phyloP scores from a whole-genome alignment of 2,113 vertebrate genomes.

The Dolichallabes microphthalmus region DNA sequence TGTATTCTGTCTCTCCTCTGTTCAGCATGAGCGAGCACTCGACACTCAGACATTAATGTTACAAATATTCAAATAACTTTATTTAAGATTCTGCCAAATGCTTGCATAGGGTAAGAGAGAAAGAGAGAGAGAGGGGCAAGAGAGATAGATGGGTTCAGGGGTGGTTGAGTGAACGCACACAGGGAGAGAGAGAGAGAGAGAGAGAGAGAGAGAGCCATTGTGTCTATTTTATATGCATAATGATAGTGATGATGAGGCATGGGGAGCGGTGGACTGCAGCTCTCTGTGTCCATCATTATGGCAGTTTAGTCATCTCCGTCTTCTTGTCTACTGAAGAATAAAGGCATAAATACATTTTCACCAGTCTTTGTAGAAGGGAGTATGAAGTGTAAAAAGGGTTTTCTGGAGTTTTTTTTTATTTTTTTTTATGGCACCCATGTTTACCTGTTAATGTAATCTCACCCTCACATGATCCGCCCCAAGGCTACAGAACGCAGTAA shows the following conservation, averaged over 20 bases:
- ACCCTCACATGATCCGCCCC: background rate
- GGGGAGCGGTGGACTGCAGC: conserved; percentile 24
- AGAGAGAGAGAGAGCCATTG: conserved; percentile 65
- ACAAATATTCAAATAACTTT: conserved; percentile 81
- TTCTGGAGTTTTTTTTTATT: background rate
- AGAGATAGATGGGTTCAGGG: conserved; percentile 1
- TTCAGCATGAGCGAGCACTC: conserved; percentile 64
- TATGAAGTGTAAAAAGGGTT: background rate
- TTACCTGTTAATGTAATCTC: conserved; percentile 12
- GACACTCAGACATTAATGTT: conserved; percentile 73
- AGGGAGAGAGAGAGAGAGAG: background rate
- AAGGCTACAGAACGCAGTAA: background rate
- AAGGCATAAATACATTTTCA: conserved; percentile 6
- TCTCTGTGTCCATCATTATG: conserved; percentile 28
- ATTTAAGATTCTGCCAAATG: conserved; percentile 74
- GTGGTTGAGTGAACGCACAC: conserved; percentile 12
- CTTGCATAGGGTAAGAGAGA: conserved; percentile 59
- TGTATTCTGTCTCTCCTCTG: conserved; percentile 54
- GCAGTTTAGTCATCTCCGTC: conserved; percentile 24
- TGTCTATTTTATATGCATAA: conserved; percentile 72
- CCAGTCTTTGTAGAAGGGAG: background rate
- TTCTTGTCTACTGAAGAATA: conserved; percentile 5
- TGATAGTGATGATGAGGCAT: conserved; percentile 49
- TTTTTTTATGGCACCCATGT: background rate
- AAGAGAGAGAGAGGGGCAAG: background rate